phyloP scores from a whole-genome alignment of 2,113 vertebrate genomes.

The Morphnarchus princeps region DNA sequence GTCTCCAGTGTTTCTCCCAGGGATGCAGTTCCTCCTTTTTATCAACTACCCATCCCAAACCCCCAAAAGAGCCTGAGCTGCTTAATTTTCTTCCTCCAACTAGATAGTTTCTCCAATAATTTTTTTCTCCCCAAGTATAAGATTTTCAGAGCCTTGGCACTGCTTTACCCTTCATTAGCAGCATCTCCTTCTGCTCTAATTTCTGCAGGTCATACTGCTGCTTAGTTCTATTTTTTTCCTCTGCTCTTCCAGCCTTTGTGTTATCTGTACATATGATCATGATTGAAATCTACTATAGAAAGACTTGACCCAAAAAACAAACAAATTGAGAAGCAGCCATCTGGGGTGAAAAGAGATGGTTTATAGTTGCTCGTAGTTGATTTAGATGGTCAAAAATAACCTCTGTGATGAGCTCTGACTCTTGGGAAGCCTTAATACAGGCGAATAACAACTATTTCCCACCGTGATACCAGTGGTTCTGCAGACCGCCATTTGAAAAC shows the following conservation, averaged over 20 bases:
- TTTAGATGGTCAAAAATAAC: not conserved
- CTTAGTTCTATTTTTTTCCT: not conserved
- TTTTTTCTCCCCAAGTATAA: not conserved
- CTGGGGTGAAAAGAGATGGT: constrained; percentile 23
- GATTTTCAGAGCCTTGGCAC: not conserved
- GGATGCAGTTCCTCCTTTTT: not conserved
- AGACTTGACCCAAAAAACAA: constrained; percentile 24
- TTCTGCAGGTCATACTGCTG: constrained; percentile 21
- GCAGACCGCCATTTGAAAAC: not conserved
- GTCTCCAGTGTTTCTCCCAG: not conserved
- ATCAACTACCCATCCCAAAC: not conserved
- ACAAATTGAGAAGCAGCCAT: constrained; percentile 16
- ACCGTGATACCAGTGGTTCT: not conserved
- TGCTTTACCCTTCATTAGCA: not conserved
- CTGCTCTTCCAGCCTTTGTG: not conserved
- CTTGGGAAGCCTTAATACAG: not conserved
- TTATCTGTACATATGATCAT: not conserved
- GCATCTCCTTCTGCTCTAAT: constrained; percentile 14
- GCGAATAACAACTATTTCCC: not conserved
- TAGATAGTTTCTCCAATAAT: not conserved
- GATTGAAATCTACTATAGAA: not conserved
- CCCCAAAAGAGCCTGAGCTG: not conserved
- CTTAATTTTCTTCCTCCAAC: not conserved
- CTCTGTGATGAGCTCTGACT: not conserved
- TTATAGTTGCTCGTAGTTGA: not conserved